Evolutionary conservation across 1,140 invertebrate species (phyloP).

Genomic region (Meloidogyne floridensis): DNA sequence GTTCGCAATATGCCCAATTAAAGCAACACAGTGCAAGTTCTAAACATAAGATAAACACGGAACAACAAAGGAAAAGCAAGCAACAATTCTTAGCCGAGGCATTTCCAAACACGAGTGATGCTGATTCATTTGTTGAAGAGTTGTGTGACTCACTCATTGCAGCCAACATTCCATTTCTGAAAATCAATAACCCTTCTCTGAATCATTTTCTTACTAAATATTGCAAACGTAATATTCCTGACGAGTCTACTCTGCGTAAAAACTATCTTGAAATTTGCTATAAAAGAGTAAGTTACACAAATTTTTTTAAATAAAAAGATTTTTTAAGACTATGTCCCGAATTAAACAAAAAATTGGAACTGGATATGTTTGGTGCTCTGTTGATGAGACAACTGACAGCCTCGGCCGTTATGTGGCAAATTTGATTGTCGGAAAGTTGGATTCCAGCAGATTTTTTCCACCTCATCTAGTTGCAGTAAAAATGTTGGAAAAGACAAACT

Average conservation of each 20-base stretch:
- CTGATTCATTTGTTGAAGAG: conserved; percentile 9
- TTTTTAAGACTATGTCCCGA: conserved; percentile 1
- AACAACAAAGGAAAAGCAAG: not conserved
- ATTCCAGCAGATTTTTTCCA: not conserved
- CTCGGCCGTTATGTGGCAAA: not conserved
- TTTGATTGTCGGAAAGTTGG: conserved; percentile 14
- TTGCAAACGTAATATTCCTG: conserved; percentile 4
- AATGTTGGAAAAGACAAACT: conserved; percentile 14
- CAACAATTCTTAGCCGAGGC: not conserved
- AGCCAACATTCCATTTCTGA: conserved; percentile 12
- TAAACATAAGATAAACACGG: not conserved
- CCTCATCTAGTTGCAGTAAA: conserved; percentile 15
- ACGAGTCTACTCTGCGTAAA: conserved; percentile 8
- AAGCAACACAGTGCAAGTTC: conserved; percentile 1
- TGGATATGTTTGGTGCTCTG: no score
- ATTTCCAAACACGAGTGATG: not conserved
- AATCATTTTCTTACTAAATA: conserved; percentile 13
- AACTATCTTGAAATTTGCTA: not conserved
- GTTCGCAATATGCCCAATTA: not conserved
- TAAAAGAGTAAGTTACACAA: not conserved
- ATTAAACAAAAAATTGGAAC: not conserved
- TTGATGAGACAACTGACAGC: no score
- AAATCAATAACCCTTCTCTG: conserved; percentile 17
- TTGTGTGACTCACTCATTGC: conserved; percentile 7
- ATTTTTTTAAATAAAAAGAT: not conserved